phyloP scores from a whole-genome alignment of 1,140 invertebrate genomes.

The Drosophila repletoides region DNA sequence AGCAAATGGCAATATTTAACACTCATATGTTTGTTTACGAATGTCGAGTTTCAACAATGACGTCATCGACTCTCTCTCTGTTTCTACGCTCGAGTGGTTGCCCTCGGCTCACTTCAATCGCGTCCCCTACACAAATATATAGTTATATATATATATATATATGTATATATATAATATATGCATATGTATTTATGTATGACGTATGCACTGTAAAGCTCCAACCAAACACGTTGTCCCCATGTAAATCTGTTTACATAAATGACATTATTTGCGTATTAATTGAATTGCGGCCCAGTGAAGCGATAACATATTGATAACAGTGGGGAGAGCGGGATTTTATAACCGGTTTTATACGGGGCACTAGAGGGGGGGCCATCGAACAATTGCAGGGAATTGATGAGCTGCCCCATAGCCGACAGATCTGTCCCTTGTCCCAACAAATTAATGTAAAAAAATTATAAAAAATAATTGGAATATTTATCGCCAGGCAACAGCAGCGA shows the following conservation, averaged over 20 bases:
- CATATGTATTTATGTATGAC: slow-evolving; percentile 33
- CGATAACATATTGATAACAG: slow-evolving; percentile 7
- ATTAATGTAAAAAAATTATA: too few relatives aligned
- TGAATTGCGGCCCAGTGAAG: slow-evolving; percentile 49
- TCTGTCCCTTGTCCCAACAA: slow-evolving; percentile 2
- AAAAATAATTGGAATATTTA: too few relatives aligned
- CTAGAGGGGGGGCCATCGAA: neutral
- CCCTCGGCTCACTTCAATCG: slow-evolving; percentile 42
- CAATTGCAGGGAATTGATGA: neutral
- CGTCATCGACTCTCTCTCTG: slow-evolving; percentile 37
- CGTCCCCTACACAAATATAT: slow-evolving; percentile 6
- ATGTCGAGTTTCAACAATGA: slow-evolving; percentile 49
- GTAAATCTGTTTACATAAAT: slow-evolving; percentile 61
- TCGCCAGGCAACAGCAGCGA: too few relatives aligned
- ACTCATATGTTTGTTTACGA: slow-evolving; percentile 14
- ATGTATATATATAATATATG: neutral
- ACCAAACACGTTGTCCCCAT: slow-evolving; percentile 20
- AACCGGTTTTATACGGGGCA: slow-evolving; percentile 13
- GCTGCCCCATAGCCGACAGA: neutral
- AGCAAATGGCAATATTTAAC: slow-evolving; percentile 27
- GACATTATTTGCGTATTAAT: slow-evolving; percentile 74
- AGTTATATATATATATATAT: slow-evolving; percentile 7
- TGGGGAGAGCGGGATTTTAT: neutral
- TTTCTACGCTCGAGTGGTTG: slow-evolving; percentile 39
- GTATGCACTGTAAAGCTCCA: slow-evolving; percentile 18